These are phyloP conservation scores for Cottus gobio DNA, from an alignment of 2,113 vertebrate genomes.

Conservation along the genomic window DNA sequence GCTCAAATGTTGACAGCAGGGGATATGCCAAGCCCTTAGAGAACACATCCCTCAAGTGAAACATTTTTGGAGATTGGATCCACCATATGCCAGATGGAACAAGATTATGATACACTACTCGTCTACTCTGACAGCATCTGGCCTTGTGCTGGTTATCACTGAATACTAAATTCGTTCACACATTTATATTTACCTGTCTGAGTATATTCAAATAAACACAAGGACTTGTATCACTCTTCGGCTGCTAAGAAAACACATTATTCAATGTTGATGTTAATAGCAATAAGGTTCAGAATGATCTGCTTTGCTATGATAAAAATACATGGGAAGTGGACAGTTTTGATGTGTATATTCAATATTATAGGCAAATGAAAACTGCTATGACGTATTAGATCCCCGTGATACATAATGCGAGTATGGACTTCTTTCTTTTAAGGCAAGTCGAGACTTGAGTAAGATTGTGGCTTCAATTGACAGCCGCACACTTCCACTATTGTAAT, in stretches of 20 bases:
- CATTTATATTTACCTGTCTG: constrained; percentile 63
- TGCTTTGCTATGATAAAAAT: constrained; percentile 28
- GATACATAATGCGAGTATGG: constrained; percentile 33
- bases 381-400: constrained; percentile 20
- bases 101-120: constrained; percentile 69
- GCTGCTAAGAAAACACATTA: constrained; percentile 15
- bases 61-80: constrained; percentile 68
- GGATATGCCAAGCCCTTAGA: constrained; percentile 62
- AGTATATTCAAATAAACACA: constrained; percentile 27
- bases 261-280: not conserved
- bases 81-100: constrained; percentile 72
- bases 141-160: constrained; percentile 52
- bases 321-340: constrained; percentile 9
- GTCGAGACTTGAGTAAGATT: constrained; percentile 50
- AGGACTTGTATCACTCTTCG: constrained; percentile 43
- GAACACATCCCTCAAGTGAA: constrained; percentile 69
- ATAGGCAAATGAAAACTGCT: constrained; percentile 17
- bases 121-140: constrained; percentile 67
- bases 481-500: constrained; percentile 76
- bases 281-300: constrained; percentile 9
- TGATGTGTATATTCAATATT: constrained; percentile 24
- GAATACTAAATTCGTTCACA: constrained; percentile 50
- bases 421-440: constrained; percentile 40
- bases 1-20: constrained; percentile 67
- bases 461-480: constrained; percentile 65